Percentiles rank a stretch among this genome's conserved stretches.
Evolutionary conservation across 1,140 invertebrate species (phyloP).

Genomic region (Drosophila subpulchrella): DNA sequence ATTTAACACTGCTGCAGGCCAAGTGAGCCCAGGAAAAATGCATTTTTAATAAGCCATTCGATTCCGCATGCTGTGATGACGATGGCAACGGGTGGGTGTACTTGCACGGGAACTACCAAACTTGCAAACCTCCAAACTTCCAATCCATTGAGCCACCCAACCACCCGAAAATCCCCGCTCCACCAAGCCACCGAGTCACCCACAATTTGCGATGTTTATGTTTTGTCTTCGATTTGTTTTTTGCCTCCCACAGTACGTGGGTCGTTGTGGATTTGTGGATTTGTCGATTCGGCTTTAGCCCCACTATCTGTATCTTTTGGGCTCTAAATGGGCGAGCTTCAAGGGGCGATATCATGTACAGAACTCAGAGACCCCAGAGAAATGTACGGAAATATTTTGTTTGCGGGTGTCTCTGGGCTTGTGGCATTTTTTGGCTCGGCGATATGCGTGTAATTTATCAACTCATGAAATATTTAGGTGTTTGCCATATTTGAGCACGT

Average conservation of each 20-base stretch:
- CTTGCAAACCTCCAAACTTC: not conserved
- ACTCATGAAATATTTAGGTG: conserved; percentile 78
- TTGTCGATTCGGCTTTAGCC: conserved; percentile 21
- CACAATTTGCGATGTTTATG: conserved; percentile 55
- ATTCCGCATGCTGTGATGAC: conserved; percentile 56
- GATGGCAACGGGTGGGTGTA: conserved; percentile 48
- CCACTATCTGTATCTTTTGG: conserved; percentile 16
- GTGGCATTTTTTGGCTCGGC: conserved; percentile 9
- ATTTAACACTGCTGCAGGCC: not conserved
- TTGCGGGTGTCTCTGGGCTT: conserved; percentile 14
- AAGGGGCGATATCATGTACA: conserved; percentile 54
- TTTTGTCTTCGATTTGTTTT: conserved; percentile 78
- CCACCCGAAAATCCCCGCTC: not conserved
- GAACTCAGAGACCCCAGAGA: conserved; percentile 28
- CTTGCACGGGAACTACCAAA: conserved; percentile 6
- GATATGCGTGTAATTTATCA: conserved; percentile 61
- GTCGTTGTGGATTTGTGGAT: conserved; percentile 49
- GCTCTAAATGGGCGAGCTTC: conserved; percentile 58
- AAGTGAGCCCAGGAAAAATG: conserved; percentile 19
- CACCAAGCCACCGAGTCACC: conserved; percentile 7
- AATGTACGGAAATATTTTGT: conserved; percentile 19
- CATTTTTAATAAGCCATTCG: conserved; percentile 47
- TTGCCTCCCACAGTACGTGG: conserved; percentile 62
- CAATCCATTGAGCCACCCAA: not conserved
- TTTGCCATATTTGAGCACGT: conserved; percentile 78